Evolutionary conservation across 2,797 vertebrate genomes (phyloP), one percentile per base, ranked within the genome.

Genomic region (Malurus leucopterus): DNA sequence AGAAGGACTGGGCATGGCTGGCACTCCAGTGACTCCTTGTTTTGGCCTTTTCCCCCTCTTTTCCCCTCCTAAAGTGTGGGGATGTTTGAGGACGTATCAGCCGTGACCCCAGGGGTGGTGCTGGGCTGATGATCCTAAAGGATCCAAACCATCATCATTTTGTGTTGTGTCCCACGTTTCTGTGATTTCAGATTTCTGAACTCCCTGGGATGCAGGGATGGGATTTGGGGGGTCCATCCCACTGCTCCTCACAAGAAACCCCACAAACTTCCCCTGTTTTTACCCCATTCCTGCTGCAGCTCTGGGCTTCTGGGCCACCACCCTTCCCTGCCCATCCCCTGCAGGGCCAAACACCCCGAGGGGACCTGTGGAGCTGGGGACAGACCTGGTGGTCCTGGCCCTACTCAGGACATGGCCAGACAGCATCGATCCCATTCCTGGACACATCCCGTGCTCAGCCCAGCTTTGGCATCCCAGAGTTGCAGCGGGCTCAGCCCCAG

Each of bases 401-500:
- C 49, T 36, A 36, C 2, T 3, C 4, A 2, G 26, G 41, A 51
- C 16, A 32, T 27, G 30, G 14, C 36, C 10, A 12, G 22, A 15
- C 1, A 4, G 34, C 2, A 6, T 13, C 21, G 2, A 46, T 20
- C 44, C 63, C 2, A 2, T 13, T 49, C 49, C 43, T 13, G 40
- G n/a, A 11, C 43, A 34, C 59, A 15, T 17, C 26, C 7, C 6
- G 0, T 2, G 58, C 65, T 44, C 55, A 32, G 20, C 20, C 30
- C 17, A 6, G 21, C 9, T 29, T 59, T 38, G 34, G 65, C 38
- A 54, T 15, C 20, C 1, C 29, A 1, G 0, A 19, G 22, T 2
- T 46, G 44, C 22, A 22, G 22, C 13, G 22, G 67, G 22, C n/a
- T 61, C 23, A 11, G 36, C 36, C 36, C 36, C 24, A 18, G 30